Percentiles rank a stretch among this genome's conserved stretches.
phyloP scores from a whole-genome alignment of 2,113 vertebrate species.

The Hippocampus abdominalis region DNA sequence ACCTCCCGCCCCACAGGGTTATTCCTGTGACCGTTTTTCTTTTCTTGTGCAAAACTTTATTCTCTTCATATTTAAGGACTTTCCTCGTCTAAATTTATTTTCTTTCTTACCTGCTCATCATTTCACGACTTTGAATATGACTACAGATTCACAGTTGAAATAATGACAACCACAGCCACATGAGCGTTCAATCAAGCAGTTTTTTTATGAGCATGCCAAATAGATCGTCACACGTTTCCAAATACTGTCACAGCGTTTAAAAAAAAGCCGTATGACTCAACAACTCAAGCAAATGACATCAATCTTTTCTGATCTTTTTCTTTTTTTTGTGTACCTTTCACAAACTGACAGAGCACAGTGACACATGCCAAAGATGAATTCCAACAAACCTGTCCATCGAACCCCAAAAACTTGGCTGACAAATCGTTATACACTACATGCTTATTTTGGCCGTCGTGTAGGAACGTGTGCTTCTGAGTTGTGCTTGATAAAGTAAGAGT shows the following conservation, averaged over 20 bases:
- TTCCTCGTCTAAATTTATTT: too few relatives aligned
- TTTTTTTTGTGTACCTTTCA: slow-evolving; percentile 4
- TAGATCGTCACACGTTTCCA: slow-evolving; percentile 34
- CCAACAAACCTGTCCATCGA: not conserved
- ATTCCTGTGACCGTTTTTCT: too few relatives aligned
- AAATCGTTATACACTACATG: not conserved
- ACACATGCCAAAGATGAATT: slow-evolving; percentile 54
- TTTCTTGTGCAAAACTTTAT: too few relatives aligned
- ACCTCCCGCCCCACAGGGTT: too few relatives aligned
- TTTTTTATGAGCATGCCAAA: slow-evolving; percentile 70
- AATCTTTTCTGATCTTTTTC: slow-evolving; percentile 8
- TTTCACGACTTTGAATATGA: too few relatives aligned
- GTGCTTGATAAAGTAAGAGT: slow-evolving; percentile 66
- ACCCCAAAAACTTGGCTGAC: not conserved
- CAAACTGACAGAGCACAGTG: slow-evolving; percentile 30
- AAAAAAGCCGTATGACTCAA: slow-evolving; percentile 50
- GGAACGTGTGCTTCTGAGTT: slow-evolving; percentile 63
- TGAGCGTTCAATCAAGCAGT: slow-evolving; percentile 44
- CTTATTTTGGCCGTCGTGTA: slow-evolving; percentile 10
- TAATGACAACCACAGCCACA: slow-evolving; percentile 6
- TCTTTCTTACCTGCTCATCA: too few relatives aligned
- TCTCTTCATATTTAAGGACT: too few relatives aligned
- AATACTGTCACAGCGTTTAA: slow-evolving; percentile 40
- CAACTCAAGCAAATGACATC: slow-evolving; percentile 27
- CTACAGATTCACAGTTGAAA: not conserved